Percentiles rank a stretch among this genome's conserved stretches.
These are phyloP conservation scores for Brassicogethes aeneus DNA, from an alignment of 2,888 invertebrate species.

Conservation along the genomic window DNA sequence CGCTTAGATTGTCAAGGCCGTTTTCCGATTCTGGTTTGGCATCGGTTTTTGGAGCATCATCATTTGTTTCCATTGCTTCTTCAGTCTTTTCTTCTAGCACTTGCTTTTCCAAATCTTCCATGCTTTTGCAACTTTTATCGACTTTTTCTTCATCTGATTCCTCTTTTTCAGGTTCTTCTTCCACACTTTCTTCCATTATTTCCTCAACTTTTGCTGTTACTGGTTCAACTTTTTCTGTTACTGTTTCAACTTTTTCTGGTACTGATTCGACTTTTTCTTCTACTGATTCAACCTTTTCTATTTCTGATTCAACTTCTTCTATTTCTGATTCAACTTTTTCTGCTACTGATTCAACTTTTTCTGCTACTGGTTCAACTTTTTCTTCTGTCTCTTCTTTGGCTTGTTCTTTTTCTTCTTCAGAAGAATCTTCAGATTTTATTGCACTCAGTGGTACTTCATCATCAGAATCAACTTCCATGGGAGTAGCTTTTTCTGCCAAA, in stretches of 20 bases:
- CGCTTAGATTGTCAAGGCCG: neutral
- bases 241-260: neutral
- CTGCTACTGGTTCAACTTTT: neutral
- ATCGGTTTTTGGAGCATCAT: constrained; percentile 21
- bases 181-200: constrained; percentile 7
- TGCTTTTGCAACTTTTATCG: constrained; percentile 20
- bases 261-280: constrained; percentile 2
- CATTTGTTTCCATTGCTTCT: constrained; percentile 16
- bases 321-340: constrained; percentile 2
- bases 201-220: constrained; percentile 7
- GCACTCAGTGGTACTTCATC: too few relatives aligned
- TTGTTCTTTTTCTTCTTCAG: neutral
- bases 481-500: constrained; percentile 7
- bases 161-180: constrained; percentile 20
- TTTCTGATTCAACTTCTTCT: constrained; percentile 4
- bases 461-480: constrained; percentile 6
- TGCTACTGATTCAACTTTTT: constrained; percentile 2
- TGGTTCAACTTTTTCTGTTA: constrained; percentile 5
- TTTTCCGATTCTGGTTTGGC: neutral
- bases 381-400: constrained; percentile 4
- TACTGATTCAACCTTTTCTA: constrained; percentile 5
- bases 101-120: constrained; percentile 23
- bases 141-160: constrained; percentile 24
- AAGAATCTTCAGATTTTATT: constrained; percentile 1
- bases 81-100: constrained; percentile 32